Conservation (phyloP, 1,140 invertebrate species). For the Dendroctonus valens region DNA sequence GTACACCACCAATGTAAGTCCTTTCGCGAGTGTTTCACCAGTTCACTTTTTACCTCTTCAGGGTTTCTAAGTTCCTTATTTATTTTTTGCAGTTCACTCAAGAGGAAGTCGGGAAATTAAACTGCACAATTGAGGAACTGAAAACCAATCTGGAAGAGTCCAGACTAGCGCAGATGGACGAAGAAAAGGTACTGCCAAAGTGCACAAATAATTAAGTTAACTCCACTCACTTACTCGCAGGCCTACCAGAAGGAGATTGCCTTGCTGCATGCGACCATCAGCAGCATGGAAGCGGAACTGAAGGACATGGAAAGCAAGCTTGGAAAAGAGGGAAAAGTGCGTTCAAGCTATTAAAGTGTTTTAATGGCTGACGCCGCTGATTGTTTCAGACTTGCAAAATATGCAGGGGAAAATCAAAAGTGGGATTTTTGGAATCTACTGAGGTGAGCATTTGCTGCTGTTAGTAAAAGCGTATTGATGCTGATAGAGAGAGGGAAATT, state of each 20-base stretch:
- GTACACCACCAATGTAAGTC: constrained; percentile 30
- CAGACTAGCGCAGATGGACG: constrained; percentile 22
- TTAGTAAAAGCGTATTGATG: no score
- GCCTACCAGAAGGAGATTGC: constrained; percentile 16
- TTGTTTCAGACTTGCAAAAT: constrained; percentile 32
- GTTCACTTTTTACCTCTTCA: not conserved
- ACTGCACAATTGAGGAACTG: constrained; percentile 30
- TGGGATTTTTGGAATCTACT: constrained; percentile 26
- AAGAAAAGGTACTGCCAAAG: constrained; percentile 29
- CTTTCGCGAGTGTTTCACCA: constrained; percentile 1
- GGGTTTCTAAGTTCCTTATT: not conserved
- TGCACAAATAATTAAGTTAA: not conserved
- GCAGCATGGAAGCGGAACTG: constrained; percentile 8
- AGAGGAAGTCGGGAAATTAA: constrained; percentile 33
- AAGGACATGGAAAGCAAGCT: constrained; percentile 13
- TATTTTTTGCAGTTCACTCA: constrained; percentile 29
- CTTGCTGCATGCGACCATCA: constrained; percentile 28
- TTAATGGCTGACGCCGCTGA: not conserved
- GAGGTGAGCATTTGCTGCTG: constrained; percentile 32
- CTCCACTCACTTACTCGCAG: constrained; percentile 6
- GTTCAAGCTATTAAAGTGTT: not conserved
- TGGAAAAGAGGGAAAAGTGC: constrained; percentile 21
- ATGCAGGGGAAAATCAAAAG: constrained; percentile 23
- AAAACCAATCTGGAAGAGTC: constrained; percentile 30
- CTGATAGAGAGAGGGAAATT: no score